Conservation (phyloP, 2,113 vertebrate genomes). For the Salvelinus fontinalis region DNA sequence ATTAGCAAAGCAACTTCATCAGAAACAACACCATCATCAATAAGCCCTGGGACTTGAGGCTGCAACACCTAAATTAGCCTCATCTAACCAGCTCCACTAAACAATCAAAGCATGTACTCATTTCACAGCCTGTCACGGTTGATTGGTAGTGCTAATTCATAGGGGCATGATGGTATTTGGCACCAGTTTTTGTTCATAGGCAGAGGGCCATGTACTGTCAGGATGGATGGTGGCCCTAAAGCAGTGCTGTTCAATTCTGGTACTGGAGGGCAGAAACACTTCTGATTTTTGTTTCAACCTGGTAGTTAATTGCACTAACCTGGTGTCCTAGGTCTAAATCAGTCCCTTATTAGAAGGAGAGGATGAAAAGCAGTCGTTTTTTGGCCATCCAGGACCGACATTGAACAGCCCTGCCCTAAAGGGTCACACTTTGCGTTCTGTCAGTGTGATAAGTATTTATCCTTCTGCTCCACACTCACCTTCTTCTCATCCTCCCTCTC, state of each 20-base stretch:
- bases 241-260: background rate
- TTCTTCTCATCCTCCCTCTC: slow-evolving; percentile 98
- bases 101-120: background rate
- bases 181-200: background rate
- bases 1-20: background rate
- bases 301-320: too few species aligned
- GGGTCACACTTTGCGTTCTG: background rate
- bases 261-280: too few species aligned
- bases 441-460: background rate
- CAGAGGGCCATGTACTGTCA: background rate
- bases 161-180: background rate
- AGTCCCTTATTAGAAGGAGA: too few species aligned
- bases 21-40: background rate
- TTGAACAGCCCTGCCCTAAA: background rate
- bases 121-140: background rate
- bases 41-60: background rate
- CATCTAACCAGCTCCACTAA: background rate
- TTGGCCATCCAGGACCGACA: too few species aligned
- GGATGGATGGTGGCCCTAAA: background rate
- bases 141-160: background rate
- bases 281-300: too few species aligned
- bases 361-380: too few species aligned
- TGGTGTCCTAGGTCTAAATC: too few species aligned
- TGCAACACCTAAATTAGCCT: background rate
- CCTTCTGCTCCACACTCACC: slow-evolving; percentile 68